Percentiles rank a stretch among this genome's conserved stretches.
These are phyloP conservation scores for Laticauda colubrina DNA, from an alignment of 2,113 vertebrate species.

Conservation along the genomic window DNA sequence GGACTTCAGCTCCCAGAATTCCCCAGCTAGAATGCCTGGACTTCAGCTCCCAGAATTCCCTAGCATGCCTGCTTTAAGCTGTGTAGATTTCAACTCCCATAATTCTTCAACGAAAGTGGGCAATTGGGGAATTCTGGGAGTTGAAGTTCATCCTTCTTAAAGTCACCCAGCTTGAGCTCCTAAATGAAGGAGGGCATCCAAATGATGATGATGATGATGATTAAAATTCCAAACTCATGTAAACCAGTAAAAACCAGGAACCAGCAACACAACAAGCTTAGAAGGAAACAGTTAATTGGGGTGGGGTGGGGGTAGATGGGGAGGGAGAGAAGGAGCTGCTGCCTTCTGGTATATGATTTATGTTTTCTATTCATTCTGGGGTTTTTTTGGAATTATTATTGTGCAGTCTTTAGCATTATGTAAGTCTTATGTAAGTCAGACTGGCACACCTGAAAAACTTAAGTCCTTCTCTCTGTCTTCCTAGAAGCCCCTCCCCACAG, in stretches of 20 bases:
- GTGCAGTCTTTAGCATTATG: not conserved
- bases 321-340: not conserved
- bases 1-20: not conserved
- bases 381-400: not conserved
- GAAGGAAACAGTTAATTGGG: not conserved
- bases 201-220: too few species aligned
- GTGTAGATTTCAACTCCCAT: too few species aligned
- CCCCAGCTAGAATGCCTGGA: too few species aligned
- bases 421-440: constrained; percentile 17
- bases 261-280: not conserved
- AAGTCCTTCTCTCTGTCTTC: not conserved
- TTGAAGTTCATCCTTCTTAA: too few species aligned
- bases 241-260: too few species aligned
- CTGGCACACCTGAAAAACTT: not conserved
- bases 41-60: too few species aligned
- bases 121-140: too few species aligned
- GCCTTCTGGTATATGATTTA: not conserved
- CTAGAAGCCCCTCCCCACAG: too few species aligned
- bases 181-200: too few species aligned
- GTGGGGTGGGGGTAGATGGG: not conserved
- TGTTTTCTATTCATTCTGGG: not conserved
- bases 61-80: too few species aligned
- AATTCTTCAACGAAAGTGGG: too few species aligned
- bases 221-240: too few species aligned
- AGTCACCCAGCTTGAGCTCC: not conserved